Conservation (phyloP, 2,113 vertebrate genomes). For the Eurystomus gularis region DNA sequence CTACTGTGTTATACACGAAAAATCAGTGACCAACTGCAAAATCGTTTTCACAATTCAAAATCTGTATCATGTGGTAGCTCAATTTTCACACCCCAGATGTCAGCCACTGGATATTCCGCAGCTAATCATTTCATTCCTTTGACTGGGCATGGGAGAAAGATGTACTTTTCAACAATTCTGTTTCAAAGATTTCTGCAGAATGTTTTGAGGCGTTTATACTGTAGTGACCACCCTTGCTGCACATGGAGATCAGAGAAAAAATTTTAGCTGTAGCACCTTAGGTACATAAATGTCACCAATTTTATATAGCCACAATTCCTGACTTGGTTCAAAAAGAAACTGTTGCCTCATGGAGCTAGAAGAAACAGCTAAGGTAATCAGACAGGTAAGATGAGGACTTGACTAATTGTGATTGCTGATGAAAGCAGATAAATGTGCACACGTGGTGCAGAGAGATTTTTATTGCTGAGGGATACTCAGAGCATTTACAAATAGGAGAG, state of each 20-base stretch:
- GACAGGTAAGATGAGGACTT: fast-evolving
- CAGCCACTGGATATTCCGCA: not conserved
- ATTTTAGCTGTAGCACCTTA: not conserved
- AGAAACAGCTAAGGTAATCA: no score
- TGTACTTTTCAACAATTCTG: not conserved
- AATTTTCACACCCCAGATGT: not conserved
- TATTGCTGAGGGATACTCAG: not conserved
- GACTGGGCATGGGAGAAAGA: not conserved
- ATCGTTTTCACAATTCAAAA: not conserved
- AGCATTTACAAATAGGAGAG: not conserved
- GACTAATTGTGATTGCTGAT: not conserved
- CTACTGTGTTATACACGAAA: not conserved
- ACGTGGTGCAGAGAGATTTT: not conserved
- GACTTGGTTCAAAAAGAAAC: not conserved
- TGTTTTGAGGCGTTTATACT: not conserved
- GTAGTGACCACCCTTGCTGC: not conserved
- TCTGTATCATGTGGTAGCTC: not conserved
- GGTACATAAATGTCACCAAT: not conserved
- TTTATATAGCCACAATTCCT: not conserved
- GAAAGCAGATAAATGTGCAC: not conserved
- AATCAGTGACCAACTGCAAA: not conserved
- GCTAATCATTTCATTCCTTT: not conserved
- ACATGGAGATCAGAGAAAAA: not conserved
- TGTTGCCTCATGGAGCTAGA: not conserved
- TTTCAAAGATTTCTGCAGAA: not conserved